These are phyloP conservation scores for Balanococcus diminutus DNA, from an alignment of 2,888 invertebrate genomes.

Conservation along the genomic window DNA sequence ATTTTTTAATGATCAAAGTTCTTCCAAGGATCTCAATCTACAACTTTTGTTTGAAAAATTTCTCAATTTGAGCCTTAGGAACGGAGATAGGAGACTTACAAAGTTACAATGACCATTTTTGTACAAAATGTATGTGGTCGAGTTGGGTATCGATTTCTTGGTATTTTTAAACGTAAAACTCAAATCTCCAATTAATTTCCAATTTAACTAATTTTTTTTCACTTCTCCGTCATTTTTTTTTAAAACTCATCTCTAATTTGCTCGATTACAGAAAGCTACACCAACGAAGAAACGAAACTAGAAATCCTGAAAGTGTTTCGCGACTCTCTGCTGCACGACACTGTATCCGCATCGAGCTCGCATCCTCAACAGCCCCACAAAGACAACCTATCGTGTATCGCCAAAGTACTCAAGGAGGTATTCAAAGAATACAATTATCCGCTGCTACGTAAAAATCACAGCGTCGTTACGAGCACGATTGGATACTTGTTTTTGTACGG, in stretches of 20 bases:
- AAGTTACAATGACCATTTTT: too few relatives aligned
- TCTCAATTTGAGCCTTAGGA: too few relatives aligned
- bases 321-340: conserved; percentile 43
- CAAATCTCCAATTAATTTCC: too few relatives aligned
- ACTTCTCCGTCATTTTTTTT: too few relatives aligned
- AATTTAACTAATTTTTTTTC: too few relatives aligned
- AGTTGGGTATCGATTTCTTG: too few relatives aligned
- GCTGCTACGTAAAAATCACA: conserved; percentile 24
- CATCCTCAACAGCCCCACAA: conserved; percentile 46
- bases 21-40: too few relatives aligned
- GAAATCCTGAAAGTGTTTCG: conserved; percentile 51
- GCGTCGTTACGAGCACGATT: conserved; percentile 24
- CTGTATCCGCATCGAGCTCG: neutral
- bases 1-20: too few relatives aligned
- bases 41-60: too few relatives aligned
- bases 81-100: too few relatives aligned
- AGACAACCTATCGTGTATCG: conserved; percentile 41
- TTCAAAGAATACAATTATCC: conserved; percentile 50
- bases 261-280: conserved; percentile 43
- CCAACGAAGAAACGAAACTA: conserved; percentile 46
- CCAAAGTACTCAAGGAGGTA: conserved; percentile 38
- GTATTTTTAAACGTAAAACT: too few relatives aligned
- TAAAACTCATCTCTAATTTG: neutral
- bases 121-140: too few relatives aligned
- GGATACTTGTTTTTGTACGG: conserved; percentile 47